A percentile compares a stretch with the other conserved stretches of the same genome.
Conservation (phyloP, 1,140 invertebrate genomes). For the Ips nitidus region DNA sequence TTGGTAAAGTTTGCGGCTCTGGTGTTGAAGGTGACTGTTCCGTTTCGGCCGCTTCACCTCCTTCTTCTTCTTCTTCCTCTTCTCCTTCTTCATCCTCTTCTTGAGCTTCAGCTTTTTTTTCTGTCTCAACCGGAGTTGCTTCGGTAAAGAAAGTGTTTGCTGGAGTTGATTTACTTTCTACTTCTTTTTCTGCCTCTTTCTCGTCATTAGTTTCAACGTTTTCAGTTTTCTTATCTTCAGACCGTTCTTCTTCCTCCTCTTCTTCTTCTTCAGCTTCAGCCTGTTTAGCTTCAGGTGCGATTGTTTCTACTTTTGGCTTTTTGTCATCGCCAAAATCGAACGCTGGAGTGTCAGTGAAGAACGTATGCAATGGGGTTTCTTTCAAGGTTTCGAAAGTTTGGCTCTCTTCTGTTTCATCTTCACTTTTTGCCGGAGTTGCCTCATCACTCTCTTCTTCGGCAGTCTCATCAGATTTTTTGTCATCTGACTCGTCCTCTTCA, state of each 20-base stretch:
- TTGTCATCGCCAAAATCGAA: not conserved
- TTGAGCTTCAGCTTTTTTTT: conserved; percentile 14
- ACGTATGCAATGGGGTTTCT: not conserved
- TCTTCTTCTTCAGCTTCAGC: conserved; percentile 1
- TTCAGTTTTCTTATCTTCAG: not conserved
- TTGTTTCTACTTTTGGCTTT: conserved; percentile 11
- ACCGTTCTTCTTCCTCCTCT: not conserved
- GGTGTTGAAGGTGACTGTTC: not conserved
- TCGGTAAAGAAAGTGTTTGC: too few species aligned
- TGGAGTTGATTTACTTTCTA: not conserved
- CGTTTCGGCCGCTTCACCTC: conserved; percentile 1
- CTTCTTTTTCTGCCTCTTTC: conserved; percentile 21
- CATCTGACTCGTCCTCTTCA: conserved; percentile 13
- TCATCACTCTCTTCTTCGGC: conserved; percentile 16
- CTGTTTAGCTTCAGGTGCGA: not conserved
- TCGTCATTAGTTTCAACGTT: not conserved
- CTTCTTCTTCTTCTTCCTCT: conserved; percentile 1
- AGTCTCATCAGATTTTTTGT: conserved; percentile 26
- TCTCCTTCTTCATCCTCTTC: conserved; percentile 3
- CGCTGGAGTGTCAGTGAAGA: not conserved
- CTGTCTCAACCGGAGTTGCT: too few species aligned
- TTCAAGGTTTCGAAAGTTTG: not conserved
- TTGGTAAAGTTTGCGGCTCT: not conserved
- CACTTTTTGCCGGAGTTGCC: not conserved
- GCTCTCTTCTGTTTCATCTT: not conserved